Percentiles rank a stretch among this genome's conserved stretches.
Evolutionary conservation across 2,113 vertebrate species (phyloP).

Genomic region (Probosciger aterrimus): DNA sequence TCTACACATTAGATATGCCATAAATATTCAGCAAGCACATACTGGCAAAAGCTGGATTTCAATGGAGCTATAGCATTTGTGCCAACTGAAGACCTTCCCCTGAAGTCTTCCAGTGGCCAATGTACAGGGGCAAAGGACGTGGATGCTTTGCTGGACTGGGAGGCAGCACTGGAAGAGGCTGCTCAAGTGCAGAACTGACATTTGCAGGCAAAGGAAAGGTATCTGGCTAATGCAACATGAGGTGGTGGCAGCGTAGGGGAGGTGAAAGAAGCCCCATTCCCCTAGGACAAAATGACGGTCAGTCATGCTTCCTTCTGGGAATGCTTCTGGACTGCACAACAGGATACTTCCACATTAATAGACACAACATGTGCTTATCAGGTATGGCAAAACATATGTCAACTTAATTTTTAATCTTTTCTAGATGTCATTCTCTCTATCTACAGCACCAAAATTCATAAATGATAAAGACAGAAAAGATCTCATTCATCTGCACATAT

Average conservation of each 20-base stretch:
- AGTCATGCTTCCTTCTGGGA: background rate
- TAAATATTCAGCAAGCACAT: background rate
- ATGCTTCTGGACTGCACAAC: background rate
- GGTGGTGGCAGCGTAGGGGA: background rate
- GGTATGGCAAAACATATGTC: background rate
- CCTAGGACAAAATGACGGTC: background rate
- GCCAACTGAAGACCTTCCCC: background rate
- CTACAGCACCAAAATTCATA: constrained; percentile 28
- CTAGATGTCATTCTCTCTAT: constrained; percentile 27
- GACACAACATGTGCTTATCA: background rate
- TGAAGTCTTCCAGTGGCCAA: background rate
- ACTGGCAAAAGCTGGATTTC: background rate
- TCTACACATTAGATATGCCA: background rate
- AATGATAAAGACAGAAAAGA: constrained; percentile 62
- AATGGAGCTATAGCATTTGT: background rate
- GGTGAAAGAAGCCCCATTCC: background rate
- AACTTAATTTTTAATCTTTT: constrained; percentile 27
- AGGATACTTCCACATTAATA: background rate
- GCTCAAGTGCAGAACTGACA: background rate
- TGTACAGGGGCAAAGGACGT: background rate
- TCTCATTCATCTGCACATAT: constrained; percentile 60
- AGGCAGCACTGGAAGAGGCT: background rate
- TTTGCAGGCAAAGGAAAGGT: background rate
- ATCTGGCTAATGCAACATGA: background rate
- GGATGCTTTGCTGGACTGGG: background rate